Base-by-base conservation (phyloP, 2,113 vertebrate genomes). In the Ameiurus melas region DNA sequence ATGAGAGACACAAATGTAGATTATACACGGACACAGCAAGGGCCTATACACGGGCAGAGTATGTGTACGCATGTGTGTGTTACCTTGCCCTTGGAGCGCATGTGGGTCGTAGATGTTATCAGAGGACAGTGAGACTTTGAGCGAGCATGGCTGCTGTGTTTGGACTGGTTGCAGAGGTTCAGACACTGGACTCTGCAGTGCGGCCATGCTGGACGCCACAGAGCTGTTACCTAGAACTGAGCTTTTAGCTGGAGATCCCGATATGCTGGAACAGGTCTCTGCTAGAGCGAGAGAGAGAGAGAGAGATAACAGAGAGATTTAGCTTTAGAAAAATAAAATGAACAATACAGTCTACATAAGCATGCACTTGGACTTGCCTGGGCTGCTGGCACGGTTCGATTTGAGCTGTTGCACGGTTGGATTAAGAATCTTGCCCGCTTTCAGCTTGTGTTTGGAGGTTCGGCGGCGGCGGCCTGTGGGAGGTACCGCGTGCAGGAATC, bases 91-190 rank as follows among this genome's bases (percentile, higher is more conserved):
- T 77, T 91, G 89, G 53, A 89, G 90, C 30, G 92, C 88, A 77
- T 92, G 93, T 84, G 92, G 91, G 25, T 84, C 95, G 89, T 97
- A 99, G 96, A 99, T 97, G 89, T 96, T 95, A 94, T 99, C 98
- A 78, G 98, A 97, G 71, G 98, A 99, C 93, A 99, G 93, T 79
- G 98, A 99, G 91, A 97, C 97, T 92, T 98, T 98, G 93, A 99
- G 97, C 27, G 98, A 99, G 93, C 98, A 99, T 27, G 98, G 98
- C 96, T 99, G 98, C 94, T 98, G 97, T 3, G 98, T 99, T 92
- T 99, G 98, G 89, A 99, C 96, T 0, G 83, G 68, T 51, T 86
- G 87, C 55, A 90, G 73, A 2, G 95, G 97, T 92, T 97, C 97
- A n/a, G 94, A 91, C 85, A 91, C 88, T 0, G 94, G 93, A 90